Base-by-base conservation (phyloP, 2,888 invertebrate species). In the Alitta virens region DNA sequence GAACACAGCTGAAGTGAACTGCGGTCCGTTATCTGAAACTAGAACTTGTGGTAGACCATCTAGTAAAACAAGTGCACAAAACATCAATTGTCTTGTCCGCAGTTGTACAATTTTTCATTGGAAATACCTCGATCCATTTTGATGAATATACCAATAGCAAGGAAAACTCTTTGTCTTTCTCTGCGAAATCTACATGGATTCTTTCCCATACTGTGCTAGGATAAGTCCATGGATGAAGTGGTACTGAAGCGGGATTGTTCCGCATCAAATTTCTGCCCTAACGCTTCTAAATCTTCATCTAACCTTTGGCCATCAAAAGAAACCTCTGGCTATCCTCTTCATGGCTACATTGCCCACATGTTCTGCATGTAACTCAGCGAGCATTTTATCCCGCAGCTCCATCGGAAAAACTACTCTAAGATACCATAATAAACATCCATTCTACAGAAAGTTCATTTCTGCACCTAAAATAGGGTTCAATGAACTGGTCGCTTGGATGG, bases 101-200 rank as follows among this genome's bases (percentile, higher is more conserved):
- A 33, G 67, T 27, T 12, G 63, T 57, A 16, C 46, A n/a, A n/a
- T n/a, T n/a, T n/a, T n/a, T n/a, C 42, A 63, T 63, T 9, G 43
- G 24, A 21, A 54, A 27, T 23, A 68, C 66, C 26, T 71, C 68
- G 5, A 66, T 57, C 66, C 68, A 73, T 56, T 74, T 72, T 9
- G 68, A 68, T 1, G 70, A 66, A 46, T 74, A 71, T 1, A 71
- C 59, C 9, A 69, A 23, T 5, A 73, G 50, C 14, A 74, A 60
- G 53, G 64, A 67, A 51, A 55, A 51, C 3, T 66, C 68, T 43
- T 62, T 18, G 50, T 68, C 60, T 40, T 63, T 68, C 23, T 68
- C 71, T 12, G 73, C 72, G 57, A 67, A 71, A 52, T 75, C 74
- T 18, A 74, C 49, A 43, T 74, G 74, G 1, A 77, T 14, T 5